These are phyloP conservation scores for Monodelphis domestica DNA, from an alignment of 2,797 vertebrate genomes.

Conservation along the genomic window DNA sequence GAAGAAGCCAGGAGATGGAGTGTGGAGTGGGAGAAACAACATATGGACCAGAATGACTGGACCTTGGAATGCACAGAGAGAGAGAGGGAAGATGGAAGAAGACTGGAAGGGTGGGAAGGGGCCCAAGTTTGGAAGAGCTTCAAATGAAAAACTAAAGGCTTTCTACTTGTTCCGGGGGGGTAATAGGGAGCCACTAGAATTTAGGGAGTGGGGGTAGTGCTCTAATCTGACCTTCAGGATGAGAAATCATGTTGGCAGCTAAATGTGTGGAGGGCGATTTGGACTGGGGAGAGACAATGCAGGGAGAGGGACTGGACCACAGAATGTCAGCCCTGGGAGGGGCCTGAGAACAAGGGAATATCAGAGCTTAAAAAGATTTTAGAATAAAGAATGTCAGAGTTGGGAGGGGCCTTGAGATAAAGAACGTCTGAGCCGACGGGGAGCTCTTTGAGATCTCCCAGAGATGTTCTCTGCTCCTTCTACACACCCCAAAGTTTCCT, in stretches of 20 bases:
- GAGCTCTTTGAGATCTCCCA: background rate
- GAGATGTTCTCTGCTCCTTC: background rate
- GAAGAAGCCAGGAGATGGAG: too few relatives aligned
- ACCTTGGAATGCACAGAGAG: too few relatives aligned
- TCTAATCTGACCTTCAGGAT: background rate
- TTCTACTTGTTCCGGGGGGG: background rate
- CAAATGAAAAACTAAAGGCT: background rate
- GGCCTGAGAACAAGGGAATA: background rate
- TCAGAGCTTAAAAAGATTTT: background rate
- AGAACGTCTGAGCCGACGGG: background rate
- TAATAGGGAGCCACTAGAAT: background rate
- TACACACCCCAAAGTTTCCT: conserved; percentile 16
- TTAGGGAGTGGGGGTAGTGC: background rate
- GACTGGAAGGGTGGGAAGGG: too few relatives aligned
- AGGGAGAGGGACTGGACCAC: background rate
- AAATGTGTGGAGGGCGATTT: background rate
- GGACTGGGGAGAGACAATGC: background rate
- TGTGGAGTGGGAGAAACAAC: too few relatives aligned
- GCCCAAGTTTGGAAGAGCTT: too few relatives aligned
- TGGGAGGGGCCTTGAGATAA: background rate
- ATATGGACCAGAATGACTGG: too few relatives aligned
- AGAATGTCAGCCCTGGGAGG: background rate
- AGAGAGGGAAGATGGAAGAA: too few relatives aligned
- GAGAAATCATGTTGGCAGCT: background rate
- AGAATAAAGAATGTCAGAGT: background rate